Base-by-base conservation (phyloP, 2,888 invertebrate genomes). In the Leptinotarsa juncta region DNA sequence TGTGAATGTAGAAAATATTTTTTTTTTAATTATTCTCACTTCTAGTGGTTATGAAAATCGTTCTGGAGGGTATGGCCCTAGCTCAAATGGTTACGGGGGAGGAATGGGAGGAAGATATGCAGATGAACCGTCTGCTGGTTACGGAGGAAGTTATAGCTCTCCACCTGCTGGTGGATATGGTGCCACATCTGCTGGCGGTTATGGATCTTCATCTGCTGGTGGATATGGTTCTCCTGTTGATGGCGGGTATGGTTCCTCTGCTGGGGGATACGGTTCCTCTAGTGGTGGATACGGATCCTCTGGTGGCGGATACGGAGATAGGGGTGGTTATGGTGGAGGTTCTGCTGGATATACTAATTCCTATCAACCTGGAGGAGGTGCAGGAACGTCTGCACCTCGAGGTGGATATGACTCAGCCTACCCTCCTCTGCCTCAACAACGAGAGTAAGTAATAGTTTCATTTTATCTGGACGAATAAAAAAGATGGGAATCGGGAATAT, bases 371-470 rank as follows among this genome's bases (percentile, higher is more conserved):
- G 51, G 68, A 51, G 73, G 67, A 4, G 73, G 49, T 20, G 62
- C 69, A n/a, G 77, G 75, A 20, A 7, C 57, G 5, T 18, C 20
- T 0, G 68, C 50, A 20, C 62, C 62, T 62, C 79, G 81, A 62
- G 81, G 80, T 42, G 81, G 82, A n/a, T 83, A 83, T 62, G 83
- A 82, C 62, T 75, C 79, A 15, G 81, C 81, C 4, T 82, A 82
- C 73, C 81, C 83, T 42, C 82, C 83, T n/a, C 75, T 82, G 60
- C 81, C 82, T 32, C 79, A 78, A 68, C 82, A 81, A 71, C 75
- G 82, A 77, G 81, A 82, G 83, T 83, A 72, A 83, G 81, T 77
- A 53, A 23, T 16, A 50, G 26, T 15, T 67, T 51, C 16, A 49
- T 84, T 84, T 82, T 82, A 81, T 84, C n/a, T 42, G 42, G 42